Evolutionary conservation across 1,140 invertebrate genomes (phyloP).

Genomic region (Homarus americanus): DNA sequence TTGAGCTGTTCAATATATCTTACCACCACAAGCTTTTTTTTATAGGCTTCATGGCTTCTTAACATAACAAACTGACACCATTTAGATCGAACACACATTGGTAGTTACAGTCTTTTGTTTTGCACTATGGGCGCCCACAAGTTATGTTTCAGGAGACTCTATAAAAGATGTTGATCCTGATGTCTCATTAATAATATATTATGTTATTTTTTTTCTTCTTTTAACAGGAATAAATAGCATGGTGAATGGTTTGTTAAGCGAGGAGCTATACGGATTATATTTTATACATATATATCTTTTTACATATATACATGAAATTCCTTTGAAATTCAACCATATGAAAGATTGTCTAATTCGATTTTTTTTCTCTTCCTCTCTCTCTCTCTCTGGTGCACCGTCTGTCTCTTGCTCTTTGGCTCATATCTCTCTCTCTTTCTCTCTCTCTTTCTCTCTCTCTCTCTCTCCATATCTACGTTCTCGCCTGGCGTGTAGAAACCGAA

Average conservation of each 20-base stretch:
- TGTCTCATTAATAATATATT: background rate
- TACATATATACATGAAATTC: conserved; percentile 7
- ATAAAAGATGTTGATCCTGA: background rate
- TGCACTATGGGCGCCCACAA: background rate
- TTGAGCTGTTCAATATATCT: too few species aligned
- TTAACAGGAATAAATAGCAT: conserved; percentile 12
- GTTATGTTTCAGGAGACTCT: conserved; percentile 6
- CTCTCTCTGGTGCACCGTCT: background rate
- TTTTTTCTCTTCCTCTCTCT: conserved; percentile 11
- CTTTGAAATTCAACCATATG: background rate
- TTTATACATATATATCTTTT: conserved; percentile 13
- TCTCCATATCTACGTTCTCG: background rate
- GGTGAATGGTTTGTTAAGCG: background rate
- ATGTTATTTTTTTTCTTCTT: conserved; percentile 4
- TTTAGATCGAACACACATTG: background rate
- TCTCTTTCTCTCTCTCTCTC: conserved; percentile 14
- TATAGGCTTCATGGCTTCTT: too few species aligned
- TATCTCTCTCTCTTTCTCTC: conserved; percentile 32
- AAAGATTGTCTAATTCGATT: conserved; percentile 34
- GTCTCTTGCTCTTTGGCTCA: background rate
- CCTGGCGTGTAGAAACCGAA: conserved; percentile 52
- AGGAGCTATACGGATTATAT: background rate
- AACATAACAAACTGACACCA: too few species aligned
- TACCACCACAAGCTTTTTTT: too few species aligned
- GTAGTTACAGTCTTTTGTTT: background rate